Conservation (phyloP, 1,140 invertebrate genomes). For the Agrypnia vestita region DNA sequence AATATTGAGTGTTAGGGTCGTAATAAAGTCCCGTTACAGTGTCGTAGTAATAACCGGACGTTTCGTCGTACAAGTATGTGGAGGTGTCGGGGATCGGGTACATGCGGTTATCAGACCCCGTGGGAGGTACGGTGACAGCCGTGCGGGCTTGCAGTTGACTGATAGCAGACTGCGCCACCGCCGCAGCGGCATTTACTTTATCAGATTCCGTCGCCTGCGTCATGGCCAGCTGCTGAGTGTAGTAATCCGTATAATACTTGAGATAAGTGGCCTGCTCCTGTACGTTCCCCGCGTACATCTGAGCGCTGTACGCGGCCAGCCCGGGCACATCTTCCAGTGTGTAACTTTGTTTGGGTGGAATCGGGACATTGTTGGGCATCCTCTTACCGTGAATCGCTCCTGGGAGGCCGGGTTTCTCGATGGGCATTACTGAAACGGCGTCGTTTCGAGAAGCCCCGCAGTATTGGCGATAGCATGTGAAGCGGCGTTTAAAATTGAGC, state of each 20-base stretch:
- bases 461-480: conserved; percentile 68
- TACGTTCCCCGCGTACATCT: conserved; percentile 82
- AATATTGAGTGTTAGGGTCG: conserved; percentile 95
- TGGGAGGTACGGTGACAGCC: conserved; percentile 70
- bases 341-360: conserved; percentile 27
- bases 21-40: conserved; percentile 94
- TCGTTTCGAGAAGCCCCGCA: conserved; percentile 68
- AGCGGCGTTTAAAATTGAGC: conserved; percentile 69
- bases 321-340: conserved; percentile 81
- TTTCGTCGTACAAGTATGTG: conserved; percentile 95
- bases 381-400: conserved; percentile 59
- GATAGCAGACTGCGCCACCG: conserved; percentile 91
- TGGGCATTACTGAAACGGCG: conserved; percentile 65
- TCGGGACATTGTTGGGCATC: conserved; percentile 63
- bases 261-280: conserved; percentile 83
- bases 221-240: conserved; percentile 81
- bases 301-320: conserved; percentile 85
- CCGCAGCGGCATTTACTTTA: conserved; percentile 86
- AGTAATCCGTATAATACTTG: conserved; percentile 88
- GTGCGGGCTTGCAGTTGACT: conserved; percentile 81
- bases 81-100: conserved; percentile 86
- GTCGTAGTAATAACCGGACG: conserved; percentile 98
- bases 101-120: conserved; percentile 69
- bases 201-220: conserved; percentile 71
- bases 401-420: conserved; percentile 63